Evolutionary conservation across 2,797 vertebrate species (phyloP), one percentile per base, ranked within the genome.

Genomic region (Chaenodraco wilsoni): DNA sequence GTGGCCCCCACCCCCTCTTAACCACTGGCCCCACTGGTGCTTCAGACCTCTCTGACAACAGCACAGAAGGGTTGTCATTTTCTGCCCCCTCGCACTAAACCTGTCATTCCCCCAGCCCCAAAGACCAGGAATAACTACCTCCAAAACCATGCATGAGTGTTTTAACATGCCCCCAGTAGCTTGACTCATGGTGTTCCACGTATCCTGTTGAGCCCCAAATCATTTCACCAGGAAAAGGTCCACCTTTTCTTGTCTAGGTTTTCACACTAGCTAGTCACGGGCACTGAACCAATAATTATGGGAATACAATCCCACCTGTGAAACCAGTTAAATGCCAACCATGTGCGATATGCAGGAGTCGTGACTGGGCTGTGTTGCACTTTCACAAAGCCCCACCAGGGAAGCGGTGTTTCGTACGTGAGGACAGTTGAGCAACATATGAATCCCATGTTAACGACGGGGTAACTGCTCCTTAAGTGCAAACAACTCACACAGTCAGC

Each of bases 91-190:
- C 75, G 59, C 76, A 79, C 67, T 82, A 89, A 91, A 87, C 66
- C 82, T 81, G 86, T 88, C 82, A 78, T 76, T 84, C 69, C 69
- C 56, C 61, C 66, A 49, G 69, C 71, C 69, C 72, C 78, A 50
- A 67, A 74, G 60, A 90, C 74, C 76, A 77, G 84, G 78, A 90
- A 88, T 89, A 91, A 84, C 79, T 84, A 65, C 82, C 61, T 74
- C 69, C 48, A 14, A 74, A 84, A 68, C 17, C 74, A 56, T 59
- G 72, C 65, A 65, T 15, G 60, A 61, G 72, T 77, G 77, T 81
- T 87, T 74, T 77, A 84, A 68, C 79, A 54, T 75, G 65, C 60
- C 76, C 61, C 59, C 65, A 58, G 71, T 84, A 71, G 79, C 82
- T 81, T 70, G 66, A 79, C 73, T 76, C 70, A 44, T 69, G 56